phyloP scores from a whole-genome alignment of 1,140 invertebrate species.

The Zophobas atratus region DNA sequence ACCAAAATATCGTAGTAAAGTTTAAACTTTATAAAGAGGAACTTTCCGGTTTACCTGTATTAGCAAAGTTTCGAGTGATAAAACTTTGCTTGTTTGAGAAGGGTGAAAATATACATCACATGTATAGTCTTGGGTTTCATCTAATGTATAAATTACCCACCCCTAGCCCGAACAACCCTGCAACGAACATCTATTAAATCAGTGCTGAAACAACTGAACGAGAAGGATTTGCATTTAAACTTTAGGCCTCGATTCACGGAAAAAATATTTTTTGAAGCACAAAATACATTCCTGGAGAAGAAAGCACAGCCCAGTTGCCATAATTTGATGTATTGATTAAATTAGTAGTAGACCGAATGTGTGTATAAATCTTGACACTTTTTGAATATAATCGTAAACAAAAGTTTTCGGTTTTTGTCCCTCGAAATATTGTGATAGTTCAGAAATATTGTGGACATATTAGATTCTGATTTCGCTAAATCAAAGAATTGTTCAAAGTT shows the following conservation, averaged over 20 bases:
- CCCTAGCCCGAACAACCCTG: constrained; percentile 2
- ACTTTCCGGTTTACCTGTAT: constrained; percentile 26
- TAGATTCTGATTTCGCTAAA: too few relatives aligned
- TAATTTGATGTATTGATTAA: too few relatives aligned
- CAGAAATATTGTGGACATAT: too few relatives aligned
- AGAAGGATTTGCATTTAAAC: not conserved
- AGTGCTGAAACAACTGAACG: not conserved
- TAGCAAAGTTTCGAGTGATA: constrained; percentile 22
- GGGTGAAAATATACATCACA: constrained; percentile 27
- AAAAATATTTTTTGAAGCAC: too few relatives aligned
- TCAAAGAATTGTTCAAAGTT: too few relatives aligned
- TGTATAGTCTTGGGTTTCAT: constrained; percentile 10
- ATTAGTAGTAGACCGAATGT: too few relatives aligned
- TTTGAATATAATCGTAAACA: too few relatives aligned
- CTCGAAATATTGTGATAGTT: too few relatives aligned
- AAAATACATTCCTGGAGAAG: too few relatives aligned
- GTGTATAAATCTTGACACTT: too few relatives aligned
- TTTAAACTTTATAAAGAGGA: constrained; percentile 11
- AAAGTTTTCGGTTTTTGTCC: too few relatives aligned
- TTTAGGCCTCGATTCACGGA: not conserved
- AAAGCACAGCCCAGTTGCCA: too few relatives aligned
- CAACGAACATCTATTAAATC: constrained; percentile 14
- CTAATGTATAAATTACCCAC: constrained; percentile 33
- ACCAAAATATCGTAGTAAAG: not conserved
- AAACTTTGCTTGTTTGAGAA: constrained; percentile 13